Evolutionary conservation across 2,797 vertebrate species (phyloP), one percentile per base, ranked within the genome.

Genomic region (Echiichthys vipera): DNA sequence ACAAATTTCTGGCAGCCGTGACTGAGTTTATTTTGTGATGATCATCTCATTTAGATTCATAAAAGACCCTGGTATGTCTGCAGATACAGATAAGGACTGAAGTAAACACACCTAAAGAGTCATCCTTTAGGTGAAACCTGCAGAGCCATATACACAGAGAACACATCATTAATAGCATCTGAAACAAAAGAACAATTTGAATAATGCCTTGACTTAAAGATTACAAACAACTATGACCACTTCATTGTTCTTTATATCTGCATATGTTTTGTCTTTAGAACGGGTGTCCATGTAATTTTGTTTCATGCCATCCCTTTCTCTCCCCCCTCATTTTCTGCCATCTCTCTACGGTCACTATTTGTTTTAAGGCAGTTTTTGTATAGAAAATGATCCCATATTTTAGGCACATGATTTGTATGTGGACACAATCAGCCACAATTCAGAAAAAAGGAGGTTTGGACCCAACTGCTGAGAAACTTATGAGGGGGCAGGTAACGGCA

Each of bases 1-100:
- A 59, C 59, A 72, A 53, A 80, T 55, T 53, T 70, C 18, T 20
- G 1, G 45, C 29, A 40, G 36, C 29, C 1, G 2, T 11, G 42
- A 17, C 15, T 37, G 36, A 70, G 40, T n/a, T n/a, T n/a, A 27
- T 14, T 27, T 15, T 7, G 24, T 53, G 36, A 27, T 56, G 58
- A 78, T 79, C 15, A 68, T 12, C 65, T 78, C 13, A 70, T 83
- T 84, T 12, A 51, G 29, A 84, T 66, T 80, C 55, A 68, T 10
- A 29, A 20, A 27, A 12, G 20, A 56, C 45, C 15, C 25, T 22
- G 5, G 5, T 58, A 37, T 39, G 42, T 64, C 45, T 15, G 15
- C 29, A 25, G 34, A 25, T n/a, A 12, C 9, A 53, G n/a, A 72
- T 13, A 5, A 15, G 45, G 45, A 62, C n/a, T 34, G 27, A 42